Evolutionary conservation across 2,888 invertebrate species (phyloP).

Genomic region (Mayetiola destructor): DNA sequence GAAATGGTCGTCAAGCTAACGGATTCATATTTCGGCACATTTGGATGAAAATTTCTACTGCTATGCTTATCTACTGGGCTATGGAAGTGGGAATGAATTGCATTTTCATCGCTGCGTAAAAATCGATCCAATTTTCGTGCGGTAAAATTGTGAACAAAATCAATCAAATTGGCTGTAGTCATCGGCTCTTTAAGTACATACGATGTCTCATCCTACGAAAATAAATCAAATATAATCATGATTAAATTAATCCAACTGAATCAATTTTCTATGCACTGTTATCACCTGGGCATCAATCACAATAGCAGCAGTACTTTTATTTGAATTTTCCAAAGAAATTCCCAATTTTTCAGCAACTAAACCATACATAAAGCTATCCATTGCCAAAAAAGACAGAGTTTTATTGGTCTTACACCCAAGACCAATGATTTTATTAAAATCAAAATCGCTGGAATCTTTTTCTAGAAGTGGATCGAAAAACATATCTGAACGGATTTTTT

Average conservation of each 20-base stretch:
- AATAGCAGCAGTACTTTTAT: constrained; percentile 50
- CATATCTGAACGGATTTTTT: not conserved
- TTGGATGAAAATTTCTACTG: not conserved
- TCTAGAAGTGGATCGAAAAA: not conserved
- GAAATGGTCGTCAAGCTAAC: not conserved
- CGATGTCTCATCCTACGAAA: constrained; percentile 53
- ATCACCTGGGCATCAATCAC: constrained; percentile 58
- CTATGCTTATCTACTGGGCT: not conserved
- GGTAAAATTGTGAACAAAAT: constrained; percentile 6
- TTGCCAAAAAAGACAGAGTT: constrained; percentile 48
- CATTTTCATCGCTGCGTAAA: not conserved
- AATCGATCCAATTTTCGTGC: constrained; percentile 2
- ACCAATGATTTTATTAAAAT: constrained; percentile 36
- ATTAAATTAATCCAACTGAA: no score
- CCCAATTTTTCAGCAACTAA: constrained; percentile 64
- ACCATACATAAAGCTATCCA: constrained; percentile 57
- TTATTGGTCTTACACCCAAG: constrained; percentile 42
- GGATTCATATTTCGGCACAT: not conserved
- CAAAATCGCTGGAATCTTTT: constrained; percentile 18
- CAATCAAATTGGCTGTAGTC: constrained; percentile 27
- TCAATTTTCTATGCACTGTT: no score
- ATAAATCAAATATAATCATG: not conserved
- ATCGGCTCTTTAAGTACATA: constrained; percentile 40
- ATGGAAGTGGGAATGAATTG: not conserved
- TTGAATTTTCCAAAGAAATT: constrained; percentile 44